phyloP scores from a whole-genome alignment of 1,140 invertebrate genomes.

The Drosophila sturtevanti region DNA sequence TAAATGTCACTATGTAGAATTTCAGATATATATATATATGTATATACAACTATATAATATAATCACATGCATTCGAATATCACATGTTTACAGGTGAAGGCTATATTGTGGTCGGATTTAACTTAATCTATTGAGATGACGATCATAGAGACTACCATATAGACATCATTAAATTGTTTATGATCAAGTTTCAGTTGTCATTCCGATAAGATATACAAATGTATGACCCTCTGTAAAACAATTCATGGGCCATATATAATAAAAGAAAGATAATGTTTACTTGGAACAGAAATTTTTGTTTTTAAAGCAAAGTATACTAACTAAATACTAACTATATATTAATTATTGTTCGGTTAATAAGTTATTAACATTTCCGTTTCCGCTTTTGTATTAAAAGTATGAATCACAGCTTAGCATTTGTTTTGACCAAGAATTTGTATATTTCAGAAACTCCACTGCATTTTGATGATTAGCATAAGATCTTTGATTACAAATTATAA shows the following conservation, averaged over 20 bases:
- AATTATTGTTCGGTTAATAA: not conserved
- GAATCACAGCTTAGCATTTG: too few relatives aligned
- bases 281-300: not conserved
- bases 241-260: not conserved
- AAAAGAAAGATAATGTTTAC: not conserved
- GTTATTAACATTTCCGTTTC: not conserved
- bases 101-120: constrained; percentile 22
- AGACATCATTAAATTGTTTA: constrained; percentile 66
- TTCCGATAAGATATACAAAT: constrained; percentile 27
- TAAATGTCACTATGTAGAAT: constrained; percentile 12
- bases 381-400: not conserved
- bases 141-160: constrained; percentile 25
- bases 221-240: constrained; percentile 10
- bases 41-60: constrained; percentile 17
- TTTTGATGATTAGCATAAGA: not conserved
- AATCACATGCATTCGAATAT: constrained; percentile 36
- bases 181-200: not conserved
- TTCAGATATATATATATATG: constrained; percentile 15
- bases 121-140: constrained; percentile 25
- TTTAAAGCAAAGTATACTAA: too few relatives aligned
- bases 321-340: too few relatives aligned
- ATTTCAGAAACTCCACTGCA: not conserved
- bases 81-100: constrained; percentile 27
- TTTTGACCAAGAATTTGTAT: not conserved
- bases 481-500: too few relatives aligned